Evolutionary conservation across 2,888 invertebrate species (phyloP), one percentile per base, ranked within the genome.

Genomic region (Dromius quadrimaculatus): DNA sequence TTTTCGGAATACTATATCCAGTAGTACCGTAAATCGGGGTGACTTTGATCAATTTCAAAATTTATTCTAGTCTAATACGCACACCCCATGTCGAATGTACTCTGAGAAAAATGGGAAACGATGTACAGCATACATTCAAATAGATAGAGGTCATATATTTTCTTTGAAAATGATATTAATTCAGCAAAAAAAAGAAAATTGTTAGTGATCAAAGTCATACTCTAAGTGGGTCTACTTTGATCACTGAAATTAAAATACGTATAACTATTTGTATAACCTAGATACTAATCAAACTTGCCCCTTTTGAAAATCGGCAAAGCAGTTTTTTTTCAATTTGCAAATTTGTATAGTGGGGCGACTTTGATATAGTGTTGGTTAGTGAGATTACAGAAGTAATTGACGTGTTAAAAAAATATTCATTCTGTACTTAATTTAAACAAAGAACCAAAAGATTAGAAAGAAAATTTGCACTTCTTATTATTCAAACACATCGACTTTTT

Each of bases 321-420:
- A 23, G 19, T 57, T 66, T 66, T 57, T 54, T 13, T 68, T 32
- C 34, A 6, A 57, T 9, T n/a, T 17, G 22, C 8, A 61, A 8
- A 28, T 45, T 34, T 45, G 20, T 71, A 13, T 23, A 9, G 28
- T 71, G 63, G 63, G 71, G 50, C 50, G 50, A 63, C 63, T 50
- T 71, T 71, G 34, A 63, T 70, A 15, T 15, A 41, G 23, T 28
- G 11, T 54, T 17, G 2, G 20, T 17, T 32, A 54, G 32, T 28
- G 34, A 11, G 13, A 34, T 36, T 36, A 17, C 13, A 1, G n/a
- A 6, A 19, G 1, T 13, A 34, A 59, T 32, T 32, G 9, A 61
- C 32, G n/a, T 28, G 50, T 34, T 34, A 4, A 4, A 2, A 34
- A n/a, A 34, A 34, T 2, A 4, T 34, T 2, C n/a, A 34, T 34